phyloP scores from a whole-genome alignment of 2,888 invertebrate genomes.

The Lepas anatifera region DNA sequence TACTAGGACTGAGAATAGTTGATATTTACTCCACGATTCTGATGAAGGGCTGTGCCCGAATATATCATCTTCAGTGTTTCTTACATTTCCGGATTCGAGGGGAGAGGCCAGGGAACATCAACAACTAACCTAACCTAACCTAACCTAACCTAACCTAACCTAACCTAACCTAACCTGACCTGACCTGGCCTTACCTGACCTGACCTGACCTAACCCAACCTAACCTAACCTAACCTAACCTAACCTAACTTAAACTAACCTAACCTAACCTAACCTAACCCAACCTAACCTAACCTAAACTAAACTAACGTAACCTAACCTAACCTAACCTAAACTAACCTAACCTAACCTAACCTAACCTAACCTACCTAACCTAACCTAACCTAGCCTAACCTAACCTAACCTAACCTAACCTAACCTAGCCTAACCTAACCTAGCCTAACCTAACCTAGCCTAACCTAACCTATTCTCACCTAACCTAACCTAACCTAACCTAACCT shows the following conservation, averaged over 20 bases:
- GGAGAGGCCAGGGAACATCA: too few species aligned
- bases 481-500: background rate
- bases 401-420: background rate
- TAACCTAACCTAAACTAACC: background rate
- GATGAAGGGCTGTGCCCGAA: too few species aligned
- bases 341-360: background rate
- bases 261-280: background rate
- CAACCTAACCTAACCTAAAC: background rate
- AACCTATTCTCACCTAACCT: background rate
- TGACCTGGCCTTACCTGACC: background rate
- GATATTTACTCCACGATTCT: too few species aligned
- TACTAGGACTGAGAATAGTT: too few species aligned
- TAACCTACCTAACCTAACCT: background rate
- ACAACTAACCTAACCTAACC: background rate
- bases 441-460: background rate
- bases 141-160: background rate
- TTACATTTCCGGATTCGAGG: too few species aligned
- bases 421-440: background rate
- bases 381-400: background rate
- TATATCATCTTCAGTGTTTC: too few species aligned
- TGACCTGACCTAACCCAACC: background rate
- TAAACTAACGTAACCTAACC: background rate
- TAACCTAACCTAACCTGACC: background rate
- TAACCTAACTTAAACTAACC: background rate
- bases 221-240: background rate